A percentile compares a stretch with the other conserved stretches of the same genome.
These are phyloP conservation scores for Drosophila kuntzei DNA, from an alignment of 2,888 invertebrate species.

Conservation along the genomic window DNA sequence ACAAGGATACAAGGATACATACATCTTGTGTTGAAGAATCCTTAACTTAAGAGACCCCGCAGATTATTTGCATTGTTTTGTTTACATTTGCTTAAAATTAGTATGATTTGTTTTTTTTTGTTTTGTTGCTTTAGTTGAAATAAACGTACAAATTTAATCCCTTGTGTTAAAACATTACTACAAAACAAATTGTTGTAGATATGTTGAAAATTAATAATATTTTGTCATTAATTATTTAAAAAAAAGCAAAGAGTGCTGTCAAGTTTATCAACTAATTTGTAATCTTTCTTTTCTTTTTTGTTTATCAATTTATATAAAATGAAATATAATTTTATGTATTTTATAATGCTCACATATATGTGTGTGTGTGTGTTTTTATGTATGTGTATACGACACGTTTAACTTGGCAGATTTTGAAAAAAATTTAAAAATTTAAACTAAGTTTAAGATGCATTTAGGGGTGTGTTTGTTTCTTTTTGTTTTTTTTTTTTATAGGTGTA, in stretches of 20 bases:
- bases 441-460: constrained; percentile 26
- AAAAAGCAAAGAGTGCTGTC: constrained; percentile 9
- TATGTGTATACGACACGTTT: constrained; percentile 44
- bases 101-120: constrained; percentile 22
- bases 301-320: constrained; percentile 3
- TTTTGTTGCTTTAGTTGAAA: constrained; percentile 39
- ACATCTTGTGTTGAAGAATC: constrained; percentile 27
- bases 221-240: constrained; percentile 11
- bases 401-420: constrained; percentile 53
- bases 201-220: constrained; percentile 45
- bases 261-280: constrained; percentile 65
- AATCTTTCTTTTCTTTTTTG: constrained; percentile 30
- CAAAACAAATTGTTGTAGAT: constrained; percentile 44
- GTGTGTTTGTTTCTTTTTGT: constrained; percentile 1
- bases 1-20: constrained; percentile 46
- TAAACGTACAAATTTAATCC: constrained; percentile 78
- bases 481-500: neutral
- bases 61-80: constrained; percentile 60
- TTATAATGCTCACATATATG: constrained; percentile 65
- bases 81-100: constrained; percentile 57
- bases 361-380: constrained; percentile 27
- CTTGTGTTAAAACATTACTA: constrained; percentile 75
- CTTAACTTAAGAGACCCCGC: constrained; percentile 55
- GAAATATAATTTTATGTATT: constrained; percentile 58
- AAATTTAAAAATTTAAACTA: constrained; percentile 37